Evolutionary conservation across 2,888 invertebrate genomes (phyloP).

Genomic region (Siphonodentalium dalli): DNA sequence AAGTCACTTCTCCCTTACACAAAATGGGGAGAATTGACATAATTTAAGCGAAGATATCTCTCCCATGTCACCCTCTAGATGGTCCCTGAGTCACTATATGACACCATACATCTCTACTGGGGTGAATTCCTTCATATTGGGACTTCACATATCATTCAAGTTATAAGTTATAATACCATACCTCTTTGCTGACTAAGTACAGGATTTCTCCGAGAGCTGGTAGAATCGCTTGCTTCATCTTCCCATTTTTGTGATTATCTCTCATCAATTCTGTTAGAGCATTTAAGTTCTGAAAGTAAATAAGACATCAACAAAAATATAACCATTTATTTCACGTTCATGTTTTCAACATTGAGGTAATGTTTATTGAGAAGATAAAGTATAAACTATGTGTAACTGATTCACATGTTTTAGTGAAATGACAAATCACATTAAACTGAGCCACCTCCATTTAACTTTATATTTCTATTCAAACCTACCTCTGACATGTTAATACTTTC

Average conservation of each 20-base stretch:
- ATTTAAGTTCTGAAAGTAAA: slow-evolving; percentile 42
- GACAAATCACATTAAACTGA: too few species aligned
- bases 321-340: too few species aligned
- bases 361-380: too few species aligned
- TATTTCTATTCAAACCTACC: too few species aligned
- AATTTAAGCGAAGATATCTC: too few species aligned
- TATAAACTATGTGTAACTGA: too few species aligned
- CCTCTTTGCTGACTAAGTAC: slow-evolving; percentile 56
- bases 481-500: slow-evolving; percentile 50
- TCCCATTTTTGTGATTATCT: slow-evolving; percentile 59
- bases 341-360: too few species aligned
- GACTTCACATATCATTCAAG: neutral
- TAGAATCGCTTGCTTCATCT: slow-evolving; percentile 58
- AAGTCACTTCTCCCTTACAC: too few species aligned
- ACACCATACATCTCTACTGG: neutral
- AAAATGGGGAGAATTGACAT: too few species aligned
- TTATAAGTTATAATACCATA: too few species aligned
- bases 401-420: too few species aligned
- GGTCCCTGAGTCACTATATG: neutral
- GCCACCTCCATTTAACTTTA: too few species aligned
- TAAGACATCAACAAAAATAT: neutral
- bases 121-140: neutral
- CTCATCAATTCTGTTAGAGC: slow-evolving; percentile 58
- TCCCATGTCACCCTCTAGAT: neutral
- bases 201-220: slow-evolving; percentile 63